Percentiles rank a stretch among this genome's conserved stretches.
These are phyloP conservation scores for Nudaria mundana DNA, from an alignment of 2,888 invertebrate species.

Conservation along the genomic window DNA sequence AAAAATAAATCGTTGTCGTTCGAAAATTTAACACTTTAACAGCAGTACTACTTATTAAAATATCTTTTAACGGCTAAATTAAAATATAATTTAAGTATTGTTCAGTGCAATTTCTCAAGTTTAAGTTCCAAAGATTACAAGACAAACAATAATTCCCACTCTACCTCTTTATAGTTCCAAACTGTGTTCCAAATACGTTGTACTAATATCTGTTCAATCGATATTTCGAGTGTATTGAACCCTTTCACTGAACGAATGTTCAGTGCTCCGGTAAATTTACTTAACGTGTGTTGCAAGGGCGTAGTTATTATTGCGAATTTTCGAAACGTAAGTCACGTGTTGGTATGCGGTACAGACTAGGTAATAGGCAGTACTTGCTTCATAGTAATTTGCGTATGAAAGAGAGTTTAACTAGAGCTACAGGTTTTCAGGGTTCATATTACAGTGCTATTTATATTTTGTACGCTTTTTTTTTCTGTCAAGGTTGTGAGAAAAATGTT, in stretches of 20 bases:
- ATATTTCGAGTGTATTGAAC: constrained; percentile 10
- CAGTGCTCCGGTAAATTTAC: constrained; percentile 42
- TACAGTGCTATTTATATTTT: background rate
- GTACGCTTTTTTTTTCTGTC: too few relatives aligned
- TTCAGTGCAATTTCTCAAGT: too few relatives aligned
- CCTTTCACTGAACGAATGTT: constrained; percentile 49
- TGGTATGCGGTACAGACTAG: constrained; percentile 18
- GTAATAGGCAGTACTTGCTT: constrained; percentile 9
- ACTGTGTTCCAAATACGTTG: background rate
- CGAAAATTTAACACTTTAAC: too few relatives aligned
- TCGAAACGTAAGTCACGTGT: constrained; percentile 35
- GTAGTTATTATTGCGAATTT: constrained; percentile 31
- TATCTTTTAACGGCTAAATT: too few relatives aligned
- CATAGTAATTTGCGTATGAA: constrained; percentile 9
- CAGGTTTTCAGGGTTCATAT: background rate
- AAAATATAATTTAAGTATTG: too few relatives aligned
- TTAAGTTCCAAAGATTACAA: too few relatives aligned
- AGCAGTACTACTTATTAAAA: too few relatives aligned
- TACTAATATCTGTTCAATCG: background rate
- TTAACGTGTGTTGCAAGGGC: constrained; percentile 57
- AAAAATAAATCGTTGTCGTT: too few relatives aligned
- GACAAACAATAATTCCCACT: too few relatives aligned
- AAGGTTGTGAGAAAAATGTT: too few relatives aligned
- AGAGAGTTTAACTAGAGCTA: background rate
- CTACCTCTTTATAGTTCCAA: too few relatives aligned